phyloP scores from a whole-genome alignment of 1,140 invertebrate genomes.

The Parasteatoda tepidariorum region DNA sequence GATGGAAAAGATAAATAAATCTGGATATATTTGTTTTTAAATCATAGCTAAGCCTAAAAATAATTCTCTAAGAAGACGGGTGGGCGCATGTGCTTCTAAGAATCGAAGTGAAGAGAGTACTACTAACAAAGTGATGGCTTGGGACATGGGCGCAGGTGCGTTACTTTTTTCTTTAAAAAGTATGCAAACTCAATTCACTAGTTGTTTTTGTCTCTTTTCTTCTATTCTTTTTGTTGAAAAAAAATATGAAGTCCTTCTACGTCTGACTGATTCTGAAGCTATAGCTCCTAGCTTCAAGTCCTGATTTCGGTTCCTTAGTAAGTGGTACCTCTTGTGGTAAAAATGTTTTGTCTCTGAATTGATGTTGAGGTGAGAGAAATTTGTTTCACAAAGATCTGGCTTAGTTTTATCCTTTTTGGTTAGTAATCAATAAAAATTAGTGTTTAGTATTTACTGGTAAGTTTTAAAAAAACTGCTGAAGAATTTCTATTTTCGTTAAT shows the following conservation, averaged over 20 bases:
- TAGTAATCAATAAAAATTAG: too few species aligned
- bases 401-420: too few species aligned
- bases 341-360: too few species aligned
- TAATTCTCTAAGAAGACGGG: background rate
- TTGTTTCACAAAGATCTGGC: too few species aligned
- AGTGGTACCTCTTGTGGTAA: too few species aligned
- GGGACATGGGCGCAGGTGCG: conserved; percentile 42
- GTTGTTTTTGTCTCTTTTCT: background rate
- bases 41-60: background rate
- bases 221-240: background rate
- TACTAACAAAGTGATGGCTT: conserved; percentile 39
- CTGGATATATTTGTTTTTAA: too few species aligned
- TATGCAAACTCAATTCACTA: background rate
- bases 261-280: background rate
- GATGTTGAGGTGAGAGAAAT: too few species aligned
- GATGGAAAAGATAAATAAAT: too few species aligned
- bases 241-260: background rate
- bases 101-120: background rate
- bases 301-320: background rate
- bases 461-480: too few species aligned
- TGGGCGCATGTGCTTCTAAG: background rate
- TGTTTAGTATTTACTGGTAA: too few species aligned
- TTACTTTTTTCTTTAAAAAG: conserved; percentile 15
- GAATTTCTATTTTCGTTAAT: too few species aligned
- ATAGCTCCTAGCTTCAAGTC: background rate